Evolutionary conservation across 2,888 invertebrate genomes (phyloP).

Genomic region (Cremastinae sp.): DNA sequence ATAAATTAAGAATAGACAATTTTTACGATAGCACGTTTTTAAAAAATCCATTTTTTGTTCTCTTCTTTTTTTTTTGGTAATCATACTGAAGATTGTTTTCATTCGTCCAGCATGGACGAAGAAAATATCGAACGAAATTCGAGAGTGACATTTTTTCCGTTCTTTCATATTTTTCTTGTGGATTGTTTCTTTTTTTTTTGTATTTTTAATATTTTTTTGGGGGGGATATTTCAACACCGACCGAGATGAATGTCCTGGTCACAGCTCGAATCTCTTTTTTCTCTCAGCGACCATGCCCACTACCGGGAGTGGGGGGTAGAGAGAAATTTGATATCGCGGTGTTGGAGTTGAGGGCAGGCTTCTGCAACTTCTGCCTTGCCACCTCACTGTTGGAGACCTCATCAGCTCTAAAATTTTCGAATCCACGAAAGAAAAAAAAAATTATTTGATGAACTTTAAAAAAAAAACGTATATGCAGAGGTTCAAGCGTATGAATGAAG

Average conservation of each 20-base stretch:
- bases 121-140: neutral
- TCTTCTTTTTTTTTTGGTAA: neutral
- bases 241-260: conserved; percentile 61
- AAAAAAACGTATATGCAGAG: no score
- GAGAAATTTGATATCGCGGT: conserved; percentile 73
- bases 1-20: no score
- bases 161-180: conserved; percentile 20
- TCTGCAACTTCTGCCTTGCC: conserved; percentile 78
- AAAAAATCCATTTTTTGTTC: no score
- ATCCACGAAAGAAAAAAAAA: neutral
- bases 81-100: neutral
- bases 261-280: conserved; percentile 86
- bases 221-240: conserved; percentile 40
- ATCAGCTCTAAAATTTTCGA: conserved; percentile 81
- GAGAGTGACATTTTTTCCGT: conserved; percentile 22
- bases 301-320: conserved; percentile 81
- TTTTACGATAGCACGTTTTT: no score
- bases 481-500: conserved; percentile 11
- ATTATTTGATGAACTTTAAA: conserved; percentile 19
- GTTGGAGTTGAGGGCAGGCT: conserved; percentile 79
- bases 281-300: conserved; percentile 89
- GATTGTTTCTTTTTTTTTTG: conserved; percentile 9
- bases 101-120: neutral
- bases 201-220: conserved; percentile 30
- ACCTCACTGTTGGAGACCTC: conserved; percentile 81